Evolutionary conservation across 1,140 invertebrate species (phyloP), one percentile per base, ranked within the genome.

Genomic region (Lasaia peninsularis): DNA sequence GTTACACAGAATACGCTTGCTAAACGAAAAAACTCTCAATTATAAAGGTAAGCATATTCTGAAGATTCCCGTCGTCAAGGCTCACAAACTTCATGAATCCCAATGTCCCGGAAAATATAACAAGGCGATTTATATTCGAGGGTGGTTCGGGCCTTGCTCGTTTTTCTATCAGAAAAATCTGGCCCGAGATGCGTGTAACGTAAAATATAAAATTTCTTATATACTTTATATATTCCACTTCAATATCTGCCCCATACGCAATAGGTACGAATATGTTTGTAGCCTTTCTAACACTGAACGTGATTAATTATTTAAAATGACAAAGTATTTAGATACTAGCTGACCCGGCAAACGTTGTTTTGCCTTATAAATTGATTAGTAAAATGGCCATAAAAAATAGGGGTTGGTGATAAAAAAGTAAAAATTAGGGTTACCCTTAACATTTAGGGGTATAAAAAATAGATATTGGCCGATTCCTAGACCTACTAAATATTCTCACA

Each of bases 21-120:
- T 20, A 20, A 44, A 44, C 9, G 18, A 10, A 44, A 44, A 44
- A 20, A 44, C 40, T 44, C 40, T 44, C 40, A 52, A 16, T 52
- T 33, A 31, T 33, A 16, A 16, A 52, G 50, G 35, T 35, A 63
- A 44, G 24, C 48, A 37, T 35, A 62, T 57, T 56, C 32, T 61
- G 48, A 60, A 63, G 56, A 69, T 65, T 68, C 73, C 72, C 76
- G 65, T 73, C 76, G 83, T 75, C 73, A 81, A 64, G 77, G 59
- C 67, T 75, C 80, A 71, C 78, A 80, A 82, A 84, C 78, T 85
- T 69, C 81, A 88, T 88, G 85, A 88, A 88, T 88, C 72, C 77
- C 78, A 88, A 88, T 88, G 81, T 85, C 58, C 75, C 79, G 80
- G 81, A 86, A 86, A 86, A 88, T 86, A 84, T 88, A 88, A 88